Percentiles rank a stretch among this genome's conserved stretches.
Evolutionary conservation across 2,113 vertebrate species (phyloP).

Genomic region (Podiceps cristatus): DNA sequence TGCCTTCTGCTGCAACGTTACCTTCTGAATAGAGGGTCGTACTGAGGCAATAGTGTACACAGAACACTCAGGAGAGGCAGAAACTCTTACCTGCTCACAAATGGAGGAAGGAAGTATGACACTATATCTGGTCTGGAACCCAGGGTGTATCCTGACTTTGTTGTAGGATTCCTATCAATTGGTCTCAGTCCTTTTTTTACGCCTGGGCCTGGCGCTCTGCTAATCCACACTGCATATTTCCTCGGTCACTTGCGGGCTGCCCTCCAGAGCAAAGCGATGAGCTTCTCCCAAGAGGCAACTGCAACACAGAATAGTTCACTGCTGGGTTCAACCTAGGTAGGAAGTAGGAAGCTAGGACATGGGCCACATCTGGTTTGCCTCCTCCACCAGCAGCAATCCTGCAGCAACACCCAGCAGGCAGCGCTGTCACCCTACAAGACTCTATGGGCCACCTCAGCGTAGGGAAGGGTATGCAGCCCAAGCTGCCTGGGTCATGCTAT

Average conservation of each 20-base stretch:
- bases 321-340: neutral
- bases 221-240: neutral
- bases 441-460: neutral
- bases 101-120: neutral
- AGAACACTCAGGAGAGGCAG: neutral
- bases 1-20: neutral
- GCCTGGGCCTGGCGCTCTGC: neutral
- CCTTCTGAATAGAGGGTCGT: neutral
- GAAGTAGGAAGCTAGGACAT: neutral
- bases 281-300: neutral
- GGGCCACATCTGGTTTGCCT: neutral
- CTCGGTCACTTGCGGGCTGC: neutral
- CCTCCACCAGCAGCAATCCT: neutral
- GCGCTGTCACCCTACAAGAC: neutral
- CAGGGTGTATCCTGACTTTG: neutral
- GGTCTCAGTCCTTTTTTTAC: neutral
- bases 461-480: neutral
- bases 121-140: neutral
- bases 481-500: neutral
- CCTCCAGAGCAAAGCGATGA: neutral
- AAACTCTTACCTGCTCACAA: neutral
- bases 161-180: neutral
- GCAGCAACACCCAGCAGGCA: neutral
- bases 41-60: neutral
- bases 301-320: neutral